These are phyloP conservation scores for Pipistrellus nathusii DNA, from an alignment of 2,797 vertebrate genomes.

Conservation along the genomic window DNA sequence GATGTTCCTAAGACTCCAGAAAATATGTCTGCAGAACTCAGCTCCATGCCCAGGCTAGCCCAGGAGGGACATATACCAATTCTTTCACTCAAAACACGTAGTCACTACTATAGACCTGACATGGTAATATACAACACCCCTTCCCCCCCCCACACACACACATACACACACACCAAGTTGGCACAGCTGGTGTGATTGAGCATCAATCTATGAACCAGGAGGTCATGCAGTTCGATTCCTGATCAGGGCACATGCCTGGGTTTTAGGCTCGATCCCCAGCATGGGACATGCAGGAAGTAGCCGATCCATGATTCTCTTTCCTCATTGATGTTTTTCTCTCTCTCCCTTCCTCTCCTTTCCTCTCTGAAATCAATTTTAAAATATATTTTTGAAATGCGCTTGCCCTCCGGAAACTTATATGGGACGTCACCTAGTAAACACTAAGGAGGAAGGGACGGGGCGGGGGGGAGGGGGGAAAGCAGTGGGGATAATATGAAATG, in stretches of 20 bases:
- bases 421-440: rapidly evolving
- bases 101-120: neutral
- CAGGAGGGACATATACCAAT: neutral
- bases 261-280: no score
- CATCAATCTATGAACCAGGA: no score
- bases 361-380: neutral
- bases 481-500: neutral
- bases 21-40: neutral
- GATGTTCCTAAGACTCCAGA: neutral
- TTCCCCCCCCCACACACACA: no score
- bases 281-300: no score
- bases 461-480: no score
- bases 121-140: neutral
- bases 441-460: neutral
- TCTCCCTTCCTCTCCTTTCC: no score
- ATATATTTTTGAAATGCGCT: neutral
- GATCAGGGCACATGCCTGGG: no score
- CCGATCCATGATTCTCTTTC: no score
- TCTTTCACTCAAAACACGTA: neutral
- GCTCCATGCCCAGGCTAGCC: neutral
- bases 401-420: neutral
- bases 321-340: no score
- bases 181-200: no score
- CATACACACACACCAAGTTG: no score
- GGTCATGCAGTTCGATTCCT: no score